Percentiles rank a stretch among this genome's conserved stretches.
These are phyloP conservation scores for Merodon equestris DNA, from an alignment of 2,888 invertebrate genomes.

Conservation along the genomic window DNA sequence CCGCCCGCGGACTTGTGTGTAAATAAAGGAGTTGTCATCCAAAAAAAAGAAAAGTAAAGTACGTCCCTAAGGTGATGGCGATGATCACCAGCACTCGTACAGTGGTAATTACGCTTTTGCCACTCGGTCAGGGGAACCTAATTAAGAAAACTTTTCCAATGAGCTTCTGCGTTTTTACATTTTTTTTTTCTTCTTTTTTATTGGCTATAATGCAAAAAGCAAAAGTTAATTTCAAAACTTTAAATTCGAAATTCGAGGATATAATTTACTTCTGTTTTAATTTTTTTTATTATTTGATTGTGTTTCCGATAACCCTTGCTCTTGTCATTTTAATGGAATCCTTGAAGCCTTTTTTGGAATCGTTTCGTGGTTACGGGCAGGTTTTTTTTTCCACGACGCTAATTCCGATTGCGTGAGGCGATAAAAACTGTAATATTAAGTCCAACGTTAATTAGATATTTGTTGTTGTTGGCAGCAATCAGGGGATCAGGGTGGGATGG, in stretches of 20 bases:
- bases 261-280: slow-evolving; percentile 12
- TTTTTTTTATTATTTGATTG: slow-evolving; percentile 46
- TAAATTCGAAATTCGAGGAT: slow-evolving; percentile 58
- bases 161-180: slow-evolving; percentile 4
- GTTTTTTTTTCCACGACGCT: slow-evolving; percentile 76
- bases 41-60: background rate
- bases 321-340: slow-evolving; percentile 13
- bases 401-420: slow-evolving; percentile 78
- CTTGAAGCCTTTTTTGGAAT: slow-evolving; percentile 18
- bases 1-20: slow-evolving; percentile 12
- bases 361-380: slow-evolving; percentile 24
- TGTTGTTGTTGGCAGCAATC: slow-evolving; percentile 58
- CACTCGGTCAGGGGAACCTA: slow-evolving; percentile 63
- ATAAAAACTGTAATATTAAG: slow-evolving; percentile 70
- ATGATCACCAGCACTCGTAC: slow-evolving; percentile 43
- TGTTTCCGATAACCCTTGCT: background rate
- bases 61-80: slow-evolving; percentile 48
- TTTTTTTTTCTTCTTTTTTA: slow-evolving; percentile 39
- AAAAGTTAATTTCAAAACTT: slow-evolving; percentile 65
- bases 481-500: slow-evolving; percentile 45
- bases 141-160: slow-evolving; percentile 62
- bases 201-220: slow-evolving; percentile 32
- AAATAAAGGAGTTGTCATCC: slow-evolving; percentile 1
- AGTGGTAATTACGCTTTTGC: slow-evolving; percentile 64
- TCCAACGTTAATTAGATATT: slow-evolving; percentile 69